These are phyloP conservation scores for Jacana jacana DNA, from an alignment of 2,113 vertebrate species.

Conservation along the genomic window DNA sequence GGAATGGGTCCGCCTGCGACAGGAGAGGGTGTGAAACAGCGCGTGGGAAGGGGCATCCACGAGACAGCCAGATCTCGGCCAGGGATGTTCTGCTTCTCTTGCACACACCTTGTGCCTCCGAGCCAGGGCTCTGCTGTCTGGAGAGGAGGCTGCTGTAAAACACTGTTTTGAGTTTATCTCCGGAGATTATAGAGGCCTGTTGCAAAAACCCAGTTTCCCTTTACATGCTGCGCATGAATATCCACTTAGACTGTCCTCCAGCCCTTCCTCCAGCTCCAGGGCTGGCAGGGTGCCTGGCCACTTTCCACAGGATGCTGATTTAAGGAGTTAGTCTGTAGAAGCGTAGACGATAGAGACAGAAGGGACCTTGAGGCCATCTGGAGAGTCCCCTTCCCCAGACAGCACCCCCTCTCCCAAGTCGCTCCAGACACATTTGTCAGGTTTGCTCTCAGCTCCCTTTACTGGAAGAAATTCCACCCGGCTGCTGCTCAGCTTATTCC, in stretches of 20 bases:
- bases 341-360: neutral
- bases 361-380: slow-evolving; percentile 13
- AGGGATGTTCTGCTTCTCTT: neutral
- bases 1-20: neutral
- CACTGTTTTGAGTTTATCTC: neutral
- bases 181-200: neutral
- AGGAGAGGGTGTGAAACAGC: neutral
- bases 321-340: neutral
- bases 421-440: neutral
- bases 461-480: neutral
- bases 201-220: neutral
- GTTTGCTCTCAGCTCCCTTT: neutral
- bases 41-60: neutral
- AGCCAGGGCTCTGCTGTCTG: neutral
- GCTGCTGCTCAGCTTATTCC: neutral
- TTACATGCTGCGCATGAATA: neutral
- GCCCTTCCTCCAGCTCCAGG: neutral
- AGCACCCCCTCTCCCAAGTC: neutral
- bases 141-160: neutral
- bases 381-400: neutral
- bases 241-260: neutral
- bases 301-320: neutral
- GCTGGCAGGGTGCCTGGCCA: neutral
- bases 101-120: neutral
- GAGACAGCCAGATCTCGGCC: neutral